Base-by-base conservation (phyloP, 2,888 invertebrate species). In the Deilephila elpenor region DNA sequence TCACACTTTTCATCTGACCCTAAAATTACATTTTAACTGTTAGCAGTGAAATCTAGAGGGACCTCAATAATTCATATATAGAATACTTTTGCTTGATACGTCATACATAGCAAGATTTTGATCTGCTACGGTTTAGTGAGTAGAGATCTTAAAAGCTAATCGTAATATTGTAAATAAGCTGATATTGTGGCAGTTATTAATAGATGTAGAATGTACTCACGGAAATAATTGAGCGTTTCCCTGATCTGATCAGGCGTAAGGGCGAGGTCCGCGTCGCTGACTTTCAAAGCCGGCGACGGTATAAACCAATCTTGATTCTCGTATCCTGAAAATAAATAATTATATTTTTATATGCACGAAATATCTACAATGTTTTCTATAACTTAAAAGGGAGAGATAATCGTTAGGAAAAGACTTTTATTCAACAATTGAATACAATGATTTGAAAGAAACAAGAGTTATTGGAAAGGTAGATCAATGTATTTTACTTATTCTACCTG, bases 161-260 rank as follows among this genome's bases (percentile, higher is more conserved):
- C 11, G 11, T 14, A 44, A 44, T 44, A 44, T 56, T 56, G 6
- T 56, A 17, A 56, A 5, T 17, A 56, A 19, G 53, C 19, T 56
- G 19, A 5, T 1, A 17, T 61, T 14, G 17, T 19, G 32, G 3
- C 29, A 34, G 56, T 1, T 56, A 67, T 44, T 64, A 44, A 44
- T 67, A 44, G 61, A 73, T 71, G 59, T 44, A 32, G 73, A 67
- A 62, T 37, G 72, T 94, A 98, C 98, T 98, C 94, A 99, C 99
- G 97, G 95, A 99, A 99, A 95, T 99, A 99, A 96, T 99, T 98
- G 85, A 99, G 97, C 74, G 98, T 98, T 95, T 99, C 98, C 92
- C 98, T 97, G 94, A 98, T 98, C 95, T 98, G 98, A 92, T 98
- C 98, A 95, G 98, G 97, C 74, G 98, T 98, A 80, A 99, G 95